Evolutionary conservation across 2,113 vertebrate species (phyloP).

Genomic region (Carlito syrichta): DNA sequence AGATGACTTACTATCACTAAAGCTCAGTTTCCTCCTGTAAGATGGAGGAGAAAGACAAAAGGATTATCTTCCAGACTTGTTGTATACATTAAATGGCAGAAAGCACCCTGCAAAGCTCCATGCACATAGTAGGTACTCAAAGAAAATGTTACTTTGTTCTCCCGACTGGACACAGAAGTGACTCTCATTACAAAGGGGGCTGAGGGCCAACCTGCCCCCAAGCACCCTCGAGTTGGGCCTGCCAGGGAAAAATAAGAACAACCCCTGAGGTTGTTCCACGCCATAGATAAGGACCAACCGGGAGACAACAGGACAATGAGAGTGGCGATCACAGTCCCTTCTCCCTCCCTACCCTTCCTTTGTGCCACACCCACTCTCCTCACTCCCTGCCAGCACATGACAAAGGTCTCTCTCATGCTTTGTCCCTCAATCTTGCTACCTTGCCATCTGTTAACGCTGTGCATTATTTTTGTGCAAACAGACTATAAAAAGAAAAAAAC

Average conservation of each 20-base stretch:
- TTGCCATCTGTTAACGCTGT: not conserved
- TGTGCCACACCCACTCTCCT: not conserved
- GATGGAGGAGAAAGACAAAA: not conserved
- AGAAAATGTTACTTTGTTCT: not conserved
- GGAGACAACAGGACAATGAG: accelerated
- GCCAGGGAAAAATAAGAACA: not conserved
- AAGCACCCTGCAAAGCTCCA: not conserved
- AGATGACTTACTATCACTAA: not conserved
- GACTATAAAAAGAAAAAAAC: not conserved
- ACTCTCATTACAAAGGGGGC: not conserved
- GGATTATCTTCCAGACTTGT: not conserved
- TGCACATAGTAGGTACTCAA: not conserved
- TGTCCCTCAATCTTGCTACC: not conserved
- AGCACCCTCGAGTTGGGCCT: not conserved
- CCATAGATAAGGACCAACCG: not conserved
- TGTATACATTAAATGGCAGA: not conserved
- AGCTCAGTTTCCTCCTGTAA: not conserved
- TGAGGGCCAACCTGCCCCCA: not conserved
- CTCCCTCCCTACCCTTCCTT: too few species aligned
- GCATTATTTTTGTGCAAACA: not conserved
- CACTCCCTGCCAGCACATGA: not conserved
- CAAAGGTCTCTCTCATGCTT: not conserved
- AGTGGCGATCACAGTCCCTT: too few species aligned
- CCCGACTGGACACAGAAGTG: not conserved
- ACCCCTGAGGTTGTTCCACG: too few species aligned